phyloP scores from a whole-genome alignment of 2,888 invertebrate species.

The Monoplex corrugatus region DNA sequence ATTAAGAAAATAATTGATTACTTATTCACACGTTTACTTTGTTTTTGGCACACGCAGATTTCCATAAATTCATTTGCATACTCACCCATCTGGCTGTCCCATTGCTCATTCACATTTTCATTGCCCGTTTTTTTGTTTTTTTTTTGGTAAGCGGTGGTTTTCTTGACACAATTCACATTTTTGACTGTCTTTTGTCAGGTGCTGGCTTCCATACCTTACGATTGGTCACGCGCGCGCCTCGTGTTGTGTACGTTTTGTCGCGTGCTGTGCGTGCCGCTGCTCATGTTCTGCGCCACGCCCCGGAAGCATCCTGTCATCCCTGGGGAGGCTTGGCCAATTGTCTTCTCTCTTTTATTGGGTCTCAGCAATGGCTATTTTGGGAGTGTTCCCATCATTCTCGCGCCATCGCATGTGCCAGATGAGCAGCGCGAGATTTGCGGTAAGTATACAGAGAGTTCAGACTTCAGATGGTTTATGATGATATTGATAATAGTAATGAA shows the following conservation, averaged over 20 bases:
- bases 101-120: too few relatives aligned
- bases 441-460: slow-evolving; percentile 76
- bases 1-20: too few relatives aligned
- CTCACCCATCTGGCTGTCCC: too few relatives aligned
- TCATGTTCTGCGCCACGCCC: slow-evolving; percentile 90
- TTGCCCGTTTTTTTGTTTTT: too few relatives aligned
- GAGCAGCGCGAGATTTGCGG: slow-evolving; percentile 94
- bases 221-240: slow-evolving; percentile 91
- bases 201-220: slow-evolving; percentile 90
- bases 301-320: slow-evolving; percentile 89
- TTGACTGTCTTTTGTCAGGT: slow-evolving; percentile 83
- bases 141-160: too few relatives aligned
- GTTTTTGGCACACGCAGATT: too few relatives aligned
- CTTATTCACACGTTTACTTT: too few relatives aligned
- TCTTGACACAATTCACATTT: too few relatives aligned
- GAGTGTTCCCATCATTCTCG: slow-evolving; percentile 95
- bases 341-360: slow-evolving; percentile 88
- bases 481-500: too few relatives aligned
- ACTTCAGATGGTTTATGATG: background rate
- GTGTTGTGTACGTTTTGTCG: slow-evolving; percentile 89
- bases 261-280: slow-evolving; percentile 89
- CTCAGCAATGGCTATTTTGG: slow-evolving; percentile 93
- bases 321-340: slow-evolving; percentile 86
- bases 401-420: slow-evolving; percentile 92
- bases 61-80: too few relatives aligned